These are phyloP conservation scores for Elymnias hypermnestra DNA, from an alignment of 1,140 invertebrate genomes.

Conservation along the genomic window DNA sequence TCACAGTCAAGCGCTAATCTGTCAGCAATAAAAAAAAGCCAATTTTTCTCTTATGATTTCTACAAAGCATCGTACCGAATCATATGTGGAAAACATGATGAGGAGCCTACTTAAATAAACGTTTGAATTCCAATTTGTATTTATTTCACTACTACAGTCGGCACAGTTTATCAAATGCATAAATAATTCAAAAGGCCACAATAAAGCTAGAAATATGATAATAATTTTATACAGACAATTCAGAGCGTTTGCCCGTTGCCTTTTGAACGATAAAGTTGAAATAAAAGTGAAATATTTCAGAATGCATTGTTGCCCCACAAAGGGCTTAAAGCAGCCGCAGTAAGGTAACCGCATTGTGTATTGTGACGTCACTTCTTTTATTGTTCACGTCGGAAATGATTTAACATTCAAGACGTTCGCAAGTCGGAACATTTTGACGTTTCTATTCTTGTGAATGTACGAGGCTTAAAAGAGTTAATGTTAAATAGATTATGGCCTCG, in stretches of 20 bases:
- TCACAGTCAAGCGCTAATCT: too few relatives aligned
- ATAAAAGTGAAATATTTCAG: background rate
- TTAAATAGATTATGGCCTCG: background rate
- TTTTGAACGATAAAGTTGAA: background rate
- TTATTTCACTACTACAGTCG: too few relatives aligned
- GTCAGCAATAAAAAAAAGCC: too few relatives aligned
- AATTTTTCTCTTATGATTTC: too few relatives aligned
- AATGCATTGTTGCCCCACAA: slow-evolving; percentile 1
- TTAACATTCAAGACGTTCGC: slow-evolving; percentile 1
- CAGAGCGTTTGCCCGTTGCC: background rate
- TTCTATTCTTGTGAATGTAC: background rate
- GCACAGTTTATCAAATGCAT: too few relatives aligned
- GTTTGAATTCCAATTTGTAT: too few relatives aligned
- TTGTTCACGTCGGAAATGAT: background rate
- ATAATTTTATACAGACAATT: slow-evolving; percentile 1
- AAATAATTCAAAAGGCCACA: too few relatives aligned
- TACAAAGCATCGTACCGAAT: too few relatives aligned
- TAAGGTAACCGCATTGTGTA: background rate
- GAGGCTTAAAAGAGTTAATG: background rate
- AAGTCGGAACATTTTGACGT: slow-evolving; percentile 3
- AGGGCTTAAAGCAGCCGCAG: background rate
- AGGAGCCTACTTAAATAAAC: too few relatives aligned
- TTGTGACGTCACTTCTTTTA: slow-evolving; percentile 3
- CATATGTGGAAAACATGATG: too few relatives aligned
- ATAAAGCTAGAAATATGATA: too few relatives aligned